Percentiles rank a stretch among this genome's conserved stretches.
Evolutionary conservation across 1,140 invertebrate species (phyloP).

Genomic region (Calosoma granatense): DNA sequence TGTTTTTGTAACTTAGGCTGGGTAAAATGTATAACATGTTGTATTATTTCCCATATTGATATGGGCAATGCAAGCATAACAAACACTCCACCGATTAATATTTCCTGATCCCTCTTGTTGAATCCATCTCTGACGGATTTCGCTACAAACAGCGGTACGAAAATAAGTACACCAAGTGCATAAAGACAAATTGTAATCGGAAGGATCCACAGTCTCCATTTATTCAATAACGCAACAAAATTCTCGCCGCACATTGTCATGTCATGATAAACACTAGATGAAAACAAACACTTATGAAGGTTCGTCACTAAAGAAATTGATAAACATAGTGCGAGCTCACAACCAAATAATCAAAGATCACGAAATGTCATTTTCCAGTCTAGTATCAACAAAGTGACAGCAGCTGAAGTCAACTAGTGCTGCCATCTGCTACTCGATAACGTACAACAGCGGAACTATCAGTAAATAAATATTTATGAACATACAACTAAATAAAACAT

Average conservation of each 20-base stretch:
- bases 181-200: constrained; percentile 73
- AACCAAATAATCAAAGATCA: background rate
- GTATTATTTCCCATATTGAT: constrained; percentile 87
- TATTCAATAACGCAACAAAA: constrained; percentile 17
- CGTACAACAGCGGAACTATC: too few relatives aligned
- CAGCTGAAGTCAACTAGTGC: too few relatives aligned
- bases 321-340: too few relatives aligned
- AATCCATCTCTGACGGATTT: constrained; percentile 63
- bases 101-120: constrained; percentile 61
- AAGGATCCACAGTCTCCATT: constrained; percentile 83
- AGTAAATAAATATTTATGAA: too few relatives aligned
- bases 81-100: constrained; percentile 81
- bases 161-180: constrained; percentile 65
- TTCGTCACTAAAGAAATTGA: too few relatives aligned
- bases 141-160: constrained; percentile 71
- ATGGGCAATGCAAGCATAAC: constrained; percentile 83
- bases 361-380: background rate
- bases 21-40: constrained; percentile 89
- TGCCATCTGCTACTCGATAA: too few relatives aligned
- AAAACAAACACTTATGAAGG: too few relatives aligned
- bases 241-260: background rate
- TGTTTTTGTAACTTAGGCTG: constrained; percentile 88
- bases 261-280: background rate
- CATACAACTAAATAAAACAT: too few relatives aligned
- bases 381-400: background rate